phyloP scores from a whole-genome alignment of 2,797 vertebrate genomes.

The Cichlasoma orientale region DNA sequence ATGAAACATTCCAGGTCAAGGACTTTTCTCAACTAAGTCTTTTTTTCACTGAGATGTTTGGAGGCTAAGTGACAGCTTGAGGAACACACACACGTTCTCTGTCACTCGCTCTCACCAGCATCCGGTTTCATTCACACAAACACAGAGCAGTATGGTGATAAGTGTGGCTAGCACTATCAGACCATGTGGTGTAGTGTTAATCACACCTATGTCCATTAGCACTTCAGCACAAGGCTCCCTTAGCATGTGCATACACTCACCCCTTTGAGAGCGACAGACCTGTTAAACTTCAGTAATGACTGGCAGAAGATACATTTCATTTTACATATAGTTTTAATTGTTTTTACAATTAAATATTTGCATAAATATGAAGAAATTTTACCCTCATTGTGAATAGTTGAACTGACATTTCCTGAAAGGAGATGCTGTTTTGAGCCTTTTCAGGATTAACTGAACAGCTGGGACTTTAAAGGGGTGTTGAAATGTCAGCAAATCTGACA shows the following conservation, averaged over 20 bases:
- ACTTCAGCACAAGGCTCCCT: conserved; percentile 51
- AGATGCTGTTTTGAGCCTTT: conserved; percentile 7
- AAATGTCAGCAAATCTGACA: conserved; percentile 32
- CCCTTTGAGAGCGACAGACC: neutral
- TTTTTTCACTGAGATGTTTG: conserved; percentile 43
- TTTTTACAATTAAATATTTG: neutral
- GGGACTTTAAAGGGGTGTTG: conserved; percentile 6
- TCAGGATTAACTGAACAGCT: conserved; percentile 28
- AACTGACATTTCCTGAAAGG: neutral
- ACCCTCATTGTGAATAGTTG: neutral
- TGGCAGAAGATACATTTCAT: neutral
- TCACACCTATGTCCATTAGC: conserved; percentile 77
- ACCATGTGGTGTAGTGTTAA: conserved; percentile 71
- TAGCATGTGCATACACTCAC: conserved; percentile 6
- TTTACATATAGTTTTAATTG: neutral
- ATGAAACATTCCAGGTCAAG: conserved; percentile 47
- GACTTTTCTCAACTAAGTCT: conserved; percentile 29
- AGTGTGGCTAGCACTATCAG: conserved; percentile 59
- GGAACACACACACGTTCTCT: conserved; percentile 32
- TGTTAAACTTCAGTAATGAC: neutral
- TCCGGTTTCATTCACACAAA: conserved; percentile 1
- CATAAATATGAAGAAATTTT: neutral
- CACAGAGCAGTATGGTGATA: conserved; percentile 40
- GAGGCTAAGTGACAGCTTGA: conserved; percentile 58
- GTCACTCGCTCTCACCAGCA: conserved; percentile 3